These are phyloP conservation scores for Sweltsa coloradensis DNA, from an alignment of 1,140 invertebrate species.

Conservation along the genomic window DNA sequence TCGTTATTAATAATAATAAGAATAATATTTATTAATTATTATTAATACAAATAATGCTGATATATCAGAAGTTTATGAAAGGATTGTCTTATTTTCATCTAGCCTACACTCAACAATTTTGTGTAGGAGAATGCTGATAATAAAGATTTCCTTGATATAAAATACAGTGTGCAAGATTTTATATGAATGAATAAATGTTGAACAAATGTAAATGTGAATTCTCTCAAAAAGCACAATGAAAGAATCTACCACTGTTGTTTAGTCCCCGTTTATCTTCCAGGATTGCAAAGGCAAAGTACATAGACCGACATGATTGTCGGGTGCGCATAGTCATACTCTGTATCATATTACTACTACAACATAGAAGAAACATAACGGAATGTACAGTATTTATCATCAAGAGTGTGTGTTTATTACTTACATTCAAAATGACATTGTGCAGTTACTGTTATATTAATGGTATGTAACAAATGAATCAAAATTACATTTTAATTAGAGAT, in stretches of 20 bases:
- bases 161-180: too few species aligned
- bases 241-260: conserved; percentile 3
- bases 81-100: too few species aligned
- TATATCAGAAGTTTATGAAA: too few species aligned
- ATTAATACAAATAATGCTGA: too few species aligned
- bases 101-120: too few species aligned
- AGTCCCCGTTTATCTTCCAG: conserved; percentile 1
- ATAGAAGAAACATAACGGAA: conserved; percentile 1
- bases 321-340: not conserved
- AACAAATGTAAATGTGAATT: not conserved
- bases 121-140: too few species aligned
- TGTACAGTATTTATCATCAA: conserved; percentile 5
- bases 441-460: not conserved
- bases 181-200: conserved; percentile 2
- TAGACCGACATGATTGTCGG: not conserved
- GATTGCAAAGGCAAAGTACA: not conserved
- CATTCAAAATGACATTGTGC: not conserved
- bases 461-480: conserved; percentile 3
- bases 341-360: not conserved
- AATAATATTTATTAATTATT: too few species aligned
- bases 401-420: not conserved
- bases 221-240: conserved; percentile 3
- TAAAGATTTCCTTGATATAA: too few species aligned
- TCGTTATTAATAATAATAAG: too few species aligned
- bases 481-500: conserved; percentile 2